phyloP scores from a whole-genome alignment of 2,888 invertebrate genomes.

The Sminthurinus aureus region DNA sequence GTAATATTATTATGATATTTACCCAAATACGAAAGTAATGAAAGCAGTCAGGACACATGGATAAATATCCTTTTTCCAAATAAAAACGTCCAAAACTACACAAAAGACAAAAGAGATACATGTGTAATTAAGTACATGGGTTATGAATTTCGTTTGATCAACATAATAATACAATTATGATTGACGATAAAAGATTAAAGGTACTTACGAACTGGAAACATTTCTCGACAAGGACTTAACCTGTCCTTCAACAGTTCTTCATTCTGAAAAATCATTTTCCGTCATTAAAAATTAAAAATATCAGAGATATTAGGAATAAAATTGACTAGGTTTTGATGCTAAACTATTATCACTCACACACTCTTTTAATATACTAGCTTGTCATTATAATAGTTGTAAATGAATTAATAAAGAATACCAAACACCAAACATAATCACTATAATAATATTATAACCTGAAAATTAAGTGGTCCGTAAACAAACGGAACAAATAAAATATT shows the following conservation, averaged over 20 bases:
- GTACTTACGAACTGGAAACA: conserved; percentile 48
- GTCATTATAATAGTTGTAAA: neutral
- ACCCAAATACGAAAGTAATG: conserved; percentile 67
- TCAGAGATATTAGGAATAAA: neutral
- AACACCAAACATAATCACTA: conserved; percentile 16
- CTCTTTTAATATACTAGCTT: neutral
- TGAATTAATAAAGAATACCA: neutral
- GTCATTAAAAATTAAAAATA: conserved; percentile 31
- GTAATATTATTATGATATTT: conserved; percentile 60
- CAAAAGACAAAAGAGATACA: too few species aligned
- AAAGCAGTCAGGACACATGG: conserved; percentile 77
- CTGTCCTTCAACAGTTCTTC: conserved; percentile 57
- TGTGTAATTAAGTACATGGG: too few species aligned
- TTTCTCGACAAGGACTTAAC: conserved; percentile 55
- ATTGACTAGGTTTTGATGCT: neutral
- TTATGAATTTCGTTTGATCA: too few species aligned
- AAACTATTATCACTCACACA: neutral
- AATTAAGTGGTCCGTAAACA: too few species aligned
- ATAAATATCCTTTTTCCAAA: conserved; percentile 88
- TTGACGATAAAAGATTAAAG: too few species aligned
- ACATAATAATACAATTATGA: too few species aligned
- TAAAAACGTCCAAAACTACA: conserved; percentile 52
- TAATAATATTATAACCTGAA: neutral
- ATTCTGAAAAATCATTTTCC: conserved; percentile 41
- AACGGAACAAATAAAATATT: too few species aligned